Conservation (phyloP, 92 coral and sea anemone genomes). For the Muricea muricata region DNA sequence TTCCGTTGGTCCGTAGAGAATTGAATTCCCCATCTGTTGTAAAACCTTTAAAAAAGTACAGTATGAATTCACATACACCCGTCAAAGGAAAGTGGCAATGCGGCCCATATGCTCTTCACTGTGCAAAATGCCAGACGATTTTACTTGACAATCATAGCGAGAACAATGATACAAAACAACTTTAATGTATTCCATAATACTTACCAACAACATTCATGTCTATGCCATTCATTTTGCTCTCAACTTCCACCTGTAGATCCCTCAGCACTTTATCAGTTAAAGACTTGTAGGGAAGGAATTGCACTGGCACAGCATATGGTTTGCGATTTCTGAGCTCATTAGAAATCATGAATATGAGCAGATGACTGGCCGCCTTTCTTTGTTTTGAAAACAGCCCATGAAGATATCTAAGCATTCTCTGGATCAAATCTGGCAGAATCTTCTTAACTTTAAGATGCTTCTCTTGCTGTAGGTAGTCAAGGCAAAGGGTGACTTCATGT, state of each 20-base stretch:
- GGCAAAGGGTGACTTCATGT: too few relatives aligned
- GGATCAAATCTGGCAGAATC: too few relatives aligned
- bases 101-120: too few relatives aligned
- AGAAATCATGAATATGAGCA: constrained; percentile 69
- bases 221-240: constrained; percentile 44
- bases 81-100: too few relatives aligned
- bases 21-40: constrained; percentile 13
- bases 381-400: constrained; percentile 58
- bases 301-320: constrained; percentile 73
- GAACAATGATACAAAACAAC: too few relatives aligned
- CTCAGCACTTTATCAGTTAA: constrained; percentile 60
- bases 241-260: constrained; percentile 46
- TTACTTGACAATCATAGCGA: too few relatives aligned
- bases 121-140: neutral
- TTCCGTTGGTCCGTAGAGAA: constrained; percentile 6
- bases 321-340: constrained; percentile 64
- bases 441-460: constrained; percentile 27
- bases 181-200: too few relatives aligned
- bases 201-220: constrained; percentile 71
- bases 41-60: constrained; percentile 21
- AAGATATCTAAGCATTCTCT: too few relatives aligned
- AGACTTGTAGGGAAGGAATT: constrained; percentile 50
- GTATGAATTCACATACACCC: neutral
- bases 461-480: too few relatives aligned
- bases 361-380: constrained; percentile 65